A percentile compares a stretch with the other conserved stretches of the same genome.
These are phyloP conservation scores for Celastrina argiolus DNA, from an alignment of 2,888 invertebrate species.

Conservation along the genomic window DNA sequence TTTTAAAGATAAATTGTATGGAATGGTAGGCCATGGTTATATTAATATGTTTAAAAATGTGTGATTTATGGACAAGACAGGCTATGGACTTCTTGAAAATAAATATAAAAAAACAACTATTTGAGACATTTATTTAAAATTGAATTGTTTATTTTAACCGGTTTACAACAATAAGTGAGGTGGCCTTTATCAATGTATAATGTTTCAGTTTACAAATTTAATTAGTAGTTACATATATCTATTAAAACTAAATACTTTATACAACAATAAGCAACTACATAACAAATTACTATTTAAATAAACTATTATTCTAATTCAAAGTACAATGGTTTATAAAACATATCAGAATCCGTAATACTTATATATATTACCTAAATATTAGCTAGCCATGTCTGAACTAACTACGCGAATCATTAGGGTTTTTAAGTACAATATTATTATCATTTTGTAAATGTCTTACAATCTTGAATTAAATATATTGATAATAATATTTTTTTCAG, in stretches of 20 bases:
- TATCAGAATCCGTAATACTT: not conserved
- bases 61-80: no score
- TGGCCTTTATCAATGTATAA: not conserved
- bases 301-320: constrained; percentile 10
- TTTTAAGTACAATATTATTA: not conserved
- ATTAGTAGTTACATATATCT: not conserved
- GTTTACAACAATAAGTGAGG: not conserved
- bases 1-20: no score
- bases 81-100: no score
- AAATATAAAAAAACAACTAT: not conserved
- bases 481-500: no score
- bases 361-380: not conserved
- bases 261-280: constrained; percentile 20
- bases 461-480: no score
- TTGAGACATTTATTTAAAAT: constrained; percentile 3
- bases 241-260: constrained; percentile 16
- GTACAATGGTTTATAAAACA: constrained; percentile 5
- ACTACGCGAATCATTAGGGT: not conserved
- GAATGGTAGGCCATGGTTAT: no score
- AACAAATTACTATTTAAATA: constrained; percentile 8
- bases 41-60: no score
- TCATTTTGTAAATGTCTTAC: not conserved
- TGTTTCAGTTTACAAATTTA: constrained; percentile 11
- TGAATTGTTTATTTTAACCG: not conserved
- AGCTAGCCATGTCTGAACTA: not conserved